Evolutionary conservation across 2,797 vertebrate species (phyloP).

Genomic region (Gastrophryne carolinensis): DNA sequence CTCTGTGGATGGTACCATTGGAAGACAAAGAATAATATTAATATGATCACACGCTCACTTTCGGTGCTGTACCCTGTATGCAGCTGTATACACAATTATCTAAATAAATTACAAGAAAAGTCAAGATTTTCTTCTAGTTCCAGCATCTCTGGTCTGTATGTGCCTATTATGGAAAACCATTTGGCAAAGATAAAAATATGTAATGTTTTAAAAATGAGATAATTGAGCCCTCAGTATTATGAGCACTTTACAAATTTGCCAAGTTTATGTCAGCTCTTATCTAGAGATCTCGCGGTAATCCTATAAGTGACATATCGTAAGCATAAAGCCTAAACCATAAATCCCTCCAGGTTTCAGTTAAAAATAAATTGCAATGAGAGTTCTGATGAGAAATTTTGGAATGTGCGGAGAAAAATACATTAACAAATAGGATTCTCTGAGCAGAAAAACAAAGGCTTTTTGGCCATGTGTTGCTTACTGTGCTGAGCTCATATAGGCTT

Average conservation of each 20-base stretch:
- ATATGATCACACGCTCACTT: too few species aligned
- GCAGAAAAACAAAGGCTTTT: neutral
- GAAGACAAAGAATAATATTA: neutral
- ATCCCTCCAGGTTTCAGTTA: constrained; percentile 74
- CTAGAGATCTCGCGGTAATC: constrained; percentile 65
- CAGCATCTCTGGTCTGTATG: neutral
- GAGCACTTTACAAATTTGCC: constrained; percentile 39
- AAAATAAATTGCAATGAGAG: constrained; percentile 68
- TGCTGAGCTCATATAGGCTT: neutral
- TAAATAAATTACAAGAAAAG: neutral
- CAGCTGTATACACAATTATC: neutral
- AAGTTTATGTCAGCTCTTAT: constrained; percentile 51
- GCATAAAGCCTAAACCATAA: constrained; percentile 79
- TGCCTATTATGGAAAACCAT: constrained; percentile 39
- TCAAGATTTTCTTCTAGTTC: constrained; percentile 10
- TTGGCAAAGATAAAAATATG: constrained; percentile 47
- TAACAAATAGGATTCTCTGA: constrained; percentile 28
- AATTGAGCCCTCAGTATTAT: constrained; percentile 45
- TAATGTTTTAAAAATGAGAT: constrained; percentile 53
- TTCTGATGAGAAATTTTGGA: constrained; percentile 46
- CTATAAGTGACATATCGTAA: constrained; percentile 82
- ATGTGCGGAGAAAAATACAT: constrained; percentile 25
- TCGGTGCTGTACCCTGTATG: neutral
- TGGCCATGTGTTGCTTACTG: constrained; percentile 14
- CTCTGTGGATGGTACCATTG: neutral